phyloP scores from a whole-genome alignment of 2,113 vertebrate genomes.

The Bubo bubo region DNA sequence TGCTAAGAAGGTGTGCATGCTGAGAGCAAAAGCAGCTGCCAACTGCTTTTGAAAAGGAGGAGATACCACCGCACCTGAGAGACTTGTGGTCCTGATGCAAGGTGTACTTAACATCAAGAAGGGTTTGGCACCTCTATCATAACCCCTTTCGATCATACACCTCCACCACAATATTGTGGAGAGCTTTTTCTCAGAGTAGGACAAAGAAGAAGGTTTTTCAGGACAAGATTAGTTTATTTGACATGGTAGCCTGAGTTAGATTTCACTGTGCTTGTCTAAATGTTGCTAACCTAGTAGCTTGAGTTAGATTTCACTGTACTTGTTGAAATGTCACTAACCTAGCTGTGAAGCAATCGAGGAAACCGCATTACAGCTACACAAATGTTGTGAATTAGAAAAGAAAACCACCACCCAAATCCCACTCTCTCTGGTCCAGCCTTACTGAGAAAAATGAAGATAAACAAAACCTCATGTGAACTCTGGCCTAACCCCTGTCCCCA shows the following conservation, averaged over 20 bases:
- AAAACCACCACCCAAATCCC: background rate
- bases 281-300: background rate
- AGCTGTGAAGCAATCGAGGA: background rate
- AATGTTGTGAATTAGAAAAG: background rate
- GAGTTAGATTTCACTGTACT: background rate
- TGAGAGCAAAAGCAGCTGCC: background rate
- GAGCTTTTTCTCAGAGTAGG: background rate
- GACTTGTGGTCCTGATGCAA: background rate
- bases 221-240: background rate
- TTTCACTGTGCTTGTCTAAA: background rate
- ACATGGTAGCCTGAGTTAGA: background rate
- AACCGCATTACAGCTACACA: background rate
- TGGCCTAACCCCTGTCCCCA: background rate
- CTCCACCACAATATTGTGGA: background rate
- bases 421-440: background rate
- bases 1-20: too few species aligned
- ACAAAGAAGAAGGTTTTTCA: background rate
- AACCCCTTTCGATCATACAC: background rate
- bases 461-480: background rate
- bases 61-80: accelerated
- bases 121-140: background rate
- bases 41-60: background rate
- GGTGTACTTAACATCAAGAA: accelerated
- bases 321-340: background rate
- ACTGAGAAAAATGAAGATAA: background rate